Evolutionary conservation across 2,113 vertebrate genomes (phyloP).

Genomic region (Haemorhous mexicanus): DNA sequence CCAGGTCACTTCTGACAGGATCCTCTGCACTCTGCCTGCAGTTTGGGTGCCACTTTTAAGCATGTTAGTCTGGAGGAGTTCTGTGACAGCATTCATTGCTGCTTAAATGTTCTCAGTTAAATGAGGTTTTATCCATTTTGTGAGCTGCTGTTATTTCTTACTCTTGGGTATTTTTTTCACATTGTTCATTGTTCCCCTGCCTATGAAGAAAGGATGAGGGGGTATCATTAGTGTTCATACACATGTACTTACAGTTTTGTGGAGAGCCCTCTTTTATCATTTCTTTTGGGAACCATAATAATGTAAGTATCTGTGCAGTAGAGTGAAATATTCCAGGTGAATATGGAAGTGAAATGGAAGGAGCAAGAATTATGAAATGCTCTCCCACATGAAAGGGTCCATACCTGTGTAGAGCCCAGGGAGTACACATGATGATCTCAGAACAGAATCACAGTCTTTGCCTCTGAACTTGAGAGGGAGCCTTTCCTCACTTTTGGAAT

Average conservation of each 20-base stretch:
- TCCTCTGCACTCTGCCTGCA: neutral
- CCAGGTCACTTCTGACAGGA: neutral
- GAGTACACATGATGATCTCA: rapidly evolving
- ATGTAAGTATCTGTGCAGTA: neutral
- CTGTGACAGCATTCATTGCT: neutral
- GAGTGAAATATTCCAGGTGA: neutral
- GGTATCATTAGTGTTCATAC: neutral
- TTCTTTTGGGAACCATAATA: neutral
- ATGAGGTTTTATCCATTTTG: neutral
- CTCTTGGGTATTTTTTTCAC: neutral
- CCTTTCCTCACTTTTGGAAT: neutral
- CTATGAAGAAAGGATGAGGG: neutral
- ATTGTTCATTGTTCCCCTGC: neutral
- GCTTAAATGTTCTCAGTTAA: neutral
- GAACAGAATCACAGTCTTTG: neutral
- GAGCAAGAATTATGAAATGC: neutral
- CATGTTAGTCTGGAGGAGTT: neutral
- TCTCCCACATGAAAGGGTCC: neutral
- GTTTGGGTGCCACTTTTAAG: neutral
- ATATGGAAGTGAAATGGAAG: neutral
- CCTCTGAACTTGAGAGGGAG: neutral
- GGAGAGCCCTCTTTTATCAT: neutral
- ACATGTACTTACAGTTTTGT: rapidly evolving
- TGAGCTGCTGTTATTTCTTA: neutral
- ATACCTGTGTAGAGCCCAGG: neutral